Evolutionary conservation across 1,140 invertebrate genomes (phyloP), one percentile per base, ranked within the genome.

Genomic region (Drosophila gunungcola): DNA sequence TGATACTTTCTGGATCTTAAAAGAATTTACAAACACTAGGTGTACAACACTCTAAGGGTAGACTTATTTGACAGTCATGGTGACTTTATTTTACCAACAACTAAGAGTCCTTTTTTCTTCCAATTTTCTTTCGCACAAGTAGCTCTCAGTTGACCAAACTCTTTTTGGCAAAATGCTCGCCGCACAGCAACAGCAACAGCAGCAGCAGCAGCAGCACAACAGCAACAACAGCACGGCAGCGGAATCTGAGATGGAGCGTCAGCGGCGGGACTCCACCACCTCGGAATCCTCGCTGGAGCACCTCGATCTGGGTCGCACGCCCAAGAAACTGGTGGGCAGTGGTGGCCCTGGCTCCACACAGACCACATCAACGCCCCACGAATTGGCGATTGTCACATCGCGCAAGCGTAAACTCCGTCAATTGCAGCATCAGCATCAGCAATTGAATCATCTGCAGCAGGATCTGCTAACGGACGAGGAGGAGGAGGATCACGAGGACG

Each of bases 211-310:
- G 6, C 70, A 61, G 25, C 77, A 65, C 16, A 21, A 21, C 16
- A 21, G 51, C 60, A 58, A 38, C 43, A 53, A 34, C 42, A 57
- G 27, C 42, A 38, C 54, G 57, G 48, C 72, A 46, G 34, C 25
- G 16, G 16, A 32, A 13, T 4, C 36, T 7, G 86, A 90, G 25
- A 85, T 85, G 75, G 91, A 92, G 52, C 79, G 83, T 0, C 77
- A 76, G 52, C 76, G 91, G 27, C 74, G 92, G 12, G 82, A 89
- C 36, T 92, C 92, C 13, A 83, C 84, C 38, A 92, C 92, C 3
- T 92, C 92, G 11, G 91, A 92, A 43, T 92, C 92, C 45, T 92
- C 92, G 41, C 55, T 92, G 60, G 92, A 92, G 63, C 89, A 91
- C 43, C 74, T 92, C 41, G 91, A 92, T 38, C 49, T 92, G 55